phyloP scores from a whole-genome alignment of 2,888 invertebrate genomes.

The Calliphora vomitoria region DNA sequence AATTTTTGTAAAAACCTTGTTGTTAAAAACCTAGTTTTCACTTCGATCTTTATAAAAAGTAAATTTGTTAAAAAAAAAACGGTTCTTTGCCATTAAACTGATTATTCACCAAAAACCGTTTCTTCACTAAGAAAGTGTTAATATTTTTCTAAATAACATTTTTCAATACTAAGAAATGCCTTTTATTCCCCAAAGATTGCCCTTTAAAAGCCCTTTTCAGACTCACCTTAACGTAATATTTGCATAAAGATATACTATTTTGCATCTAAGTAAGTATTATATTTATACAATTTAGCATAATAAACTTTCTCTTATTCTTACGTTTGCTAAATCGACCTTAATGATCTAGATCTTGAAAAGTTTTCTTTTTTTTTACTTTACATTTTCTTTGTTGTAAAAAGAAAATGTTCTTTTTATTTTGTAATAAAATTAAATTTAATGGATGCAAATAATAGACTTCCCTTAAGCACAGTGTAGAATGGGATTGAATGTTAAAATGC shows the following conservation, averaged over 20 bases:
- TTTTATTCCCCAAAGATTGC: too few relatives aligned
- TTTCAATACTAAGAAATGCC: too few relatives aligned
- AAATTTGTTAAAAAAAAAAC: too few relatives aligned
- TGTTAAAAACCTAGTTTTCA: too few relatives aligned
- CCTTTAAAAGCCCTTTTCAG: too few relatives aligned
- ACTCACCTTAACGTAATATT: too few relatives aligned
- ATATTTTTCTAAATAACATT: too few relatives aligned
- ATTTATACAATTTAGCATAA: conserved; percentile 48
- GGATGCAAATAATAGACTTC: conserved; percentile 36
- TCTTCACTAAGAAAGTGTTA: too few relatives aligned
- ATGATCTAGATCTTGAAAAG: conserved; percentile 58
- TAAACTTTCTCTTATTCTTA: conserved; percentile 45
- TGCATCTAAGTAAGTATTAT: conserved; percentile 16
- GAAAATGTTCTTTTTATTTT: conserved; percentile 22
- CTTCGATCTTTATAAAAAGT: too few relatives aligned
- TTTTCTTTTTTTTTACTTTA: background rate
- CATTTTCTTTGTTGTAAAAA: conserved; percentile 8
- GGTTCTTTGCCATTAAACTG: too few relatives aligned
- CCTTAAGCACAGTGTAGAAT: background rate
- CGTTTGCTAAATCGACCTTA: conserved; percentile 45
- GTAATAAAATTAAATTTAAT: conserved; percentile 53
- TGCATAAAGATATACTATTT: background rate
- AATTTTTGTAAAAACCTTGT: too few relatives aligned
- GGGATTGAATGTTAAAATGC: conserved; percentile 7
- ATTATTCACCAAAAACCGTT: too few relatives aligned